Conservation (phyloP, 2,797 vertebrate species). For the Lerista edwardsae region DNA sequence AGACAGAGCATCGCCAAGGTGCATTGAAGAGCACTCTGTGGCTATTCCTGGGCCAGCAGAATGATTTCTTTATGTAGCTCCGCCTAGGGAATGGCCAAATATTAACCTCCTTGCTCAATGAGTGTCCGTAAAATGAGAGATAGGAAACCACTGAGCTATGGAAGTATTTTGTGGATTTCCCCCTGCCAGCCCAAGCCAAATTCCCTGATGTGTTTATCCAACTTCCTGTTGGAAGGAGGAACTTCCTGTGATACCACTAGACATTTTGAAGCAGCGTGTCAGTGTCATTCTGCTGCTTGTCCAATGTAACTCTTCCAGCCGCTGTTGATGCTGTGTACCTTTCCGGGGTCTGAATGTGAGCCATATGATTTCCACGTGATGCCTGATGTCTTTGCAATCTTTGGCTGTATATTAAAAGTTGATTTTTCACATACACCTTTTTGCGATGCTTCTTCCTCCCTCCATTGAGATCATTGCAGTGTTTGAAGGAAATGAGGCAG, state of each 20-base stretch:
- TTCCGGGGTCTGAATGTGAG: background rate
- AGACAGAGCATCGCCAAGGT: background rate
- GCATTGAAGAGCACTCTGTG: background rate
- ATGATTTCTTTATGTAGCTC: background rate
- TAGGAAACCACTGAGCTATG: too few relatives aligned
- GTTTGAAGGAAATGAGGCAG: background rate
- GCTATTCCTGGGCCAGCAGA: background rate
- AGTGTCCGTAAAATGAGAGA: background rate
- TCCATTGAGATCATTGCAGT: background rate
- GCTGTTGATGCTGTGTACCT: background rate
- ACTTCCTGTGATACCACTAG: background rate
- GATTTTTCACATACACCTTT: background rate
- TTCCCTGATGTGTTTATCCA: background rate
- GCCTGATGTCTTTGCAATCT: background rate
- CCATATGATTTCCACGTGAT: background rate
- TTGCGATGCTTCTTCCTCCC: background rate
- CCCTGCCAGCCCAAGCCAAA: background rate
- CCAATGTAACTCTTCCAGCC: rapidly evolving
- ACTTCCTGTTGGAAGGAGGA: too few relatives aligned
- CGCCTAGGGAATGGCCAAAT: background rate
- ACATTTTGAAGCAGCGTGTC: background rate
- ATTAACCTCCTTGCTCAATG: background rate
- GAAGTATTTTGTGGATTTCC: background rate
- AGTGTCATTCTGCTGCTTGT: background rate
- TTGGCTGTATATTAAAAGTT: background rate